Evolutionary conservation across 2,888 invertebrate genomes (phyloP).

Genomic region (Clanis bilineata): DNA sequence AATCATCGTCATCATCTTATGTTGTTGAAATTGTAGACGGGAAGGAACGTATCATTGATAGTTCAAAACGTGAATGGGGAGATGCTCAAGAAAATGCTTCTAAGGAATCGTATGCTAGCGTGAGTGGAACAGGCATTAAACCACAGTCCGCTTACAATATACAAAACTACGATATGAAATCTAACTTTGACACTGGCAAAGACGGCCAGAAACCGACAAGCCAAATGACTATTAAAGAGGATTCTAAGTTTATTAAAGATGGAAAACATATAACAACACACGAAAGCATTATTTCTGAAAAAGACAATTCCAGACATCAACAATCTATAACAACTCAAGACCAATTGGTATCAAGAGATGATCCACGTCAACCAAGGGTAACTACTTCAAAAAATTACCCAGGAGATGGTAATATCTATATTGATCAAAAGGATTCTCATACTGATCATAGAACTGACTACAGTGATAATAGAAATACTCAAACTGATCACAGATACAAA

Average conservation of each 20-base stretch:
- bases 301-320: conserved; percentile 64
- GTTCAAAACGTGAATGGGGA: conserved; percentile 82
- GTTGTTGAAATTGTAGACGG: conserved; percentile 85
- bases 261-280: conserved; percentile 66
- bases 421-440: conserved; percentile 1
- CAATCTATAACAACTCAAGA: conserved; percentile 57
- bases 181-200: conserved; percentile 81
- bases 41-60: conserved; percentile 83
- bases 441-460: conserved; percentile 10
- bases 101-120: conserved; percentile 79
- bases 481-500: conserved; percentile 17
- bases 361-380: conserved; percentile 30
- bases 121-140: conserved; percentile 81
- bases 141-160: conserved; percentile 80
- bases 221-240: conserved; percentile 62
- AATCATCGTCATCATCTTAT: conserved; percentile 84
- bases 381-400: conserved; percentile 19
- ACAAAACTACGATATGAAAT: conserved; percentile 78
- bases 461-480: background rate
- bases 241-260: conserved; percentile 69
- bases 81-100: conserved; percentile 69
- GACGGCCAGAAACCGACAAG: conserved; percentile 73
- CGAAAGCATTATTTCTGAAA: conserved; percentile 65
- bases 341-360: conserved; percentile 43
- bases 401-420: background rate